Conservation (phyloP, 2,797 vertebrate species). For the Sebastes glaucus region DNA sequence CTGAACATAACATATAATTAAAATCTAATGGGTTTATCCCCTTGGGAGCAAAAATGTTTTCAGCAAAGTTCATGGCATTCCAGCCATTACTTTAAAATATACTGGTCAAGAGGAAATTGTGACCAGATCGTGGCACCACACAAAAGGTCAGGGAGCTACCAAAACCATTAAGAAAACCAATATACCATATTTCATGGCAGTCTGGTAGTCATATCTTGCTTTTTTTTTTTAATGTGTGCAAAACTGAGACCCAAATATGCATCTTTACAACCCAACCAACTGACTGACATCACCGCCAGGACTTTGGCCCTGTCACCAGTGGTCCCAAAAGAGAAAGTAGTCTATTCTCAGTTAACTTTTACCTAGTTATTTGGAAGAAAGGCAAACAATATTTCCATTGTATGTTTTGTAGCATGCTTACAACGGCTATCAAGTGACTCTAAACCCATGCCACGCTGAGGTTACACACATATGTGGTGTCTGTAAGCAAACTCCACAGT, state of each 20-base stretch:
- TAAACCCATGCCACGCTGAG: neutral
- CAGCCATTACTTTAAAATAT: neutral
- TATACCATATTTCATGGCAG: neutral
- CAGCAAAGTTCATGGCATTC: neutral
- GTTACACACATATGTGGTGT: neutral
- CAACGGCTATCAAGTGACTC: neutral
- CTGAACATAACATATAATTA: neutral
- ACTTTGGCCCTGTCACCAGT: neutral
- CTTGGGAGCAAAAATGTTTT: neutral
- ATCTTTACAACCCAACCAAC: neutral
- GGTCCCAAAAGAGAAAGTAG: neutral
- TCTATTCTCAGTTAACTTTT: neutral
- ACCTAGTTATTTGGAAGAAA: neutral
- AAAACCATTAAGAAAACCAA: neutral
- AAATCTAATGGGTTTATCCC: neutral
- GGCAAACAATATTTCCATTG: neutral
- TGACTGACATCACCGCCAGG: neutral
- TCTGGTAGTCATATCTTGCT: neutral
- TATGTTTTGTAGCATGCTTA: neutral
- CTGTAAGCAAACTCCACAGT: slow-evolving; percentile 10
- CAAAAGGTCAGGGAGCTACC: neutral
- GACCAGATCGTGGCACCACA: neutral
- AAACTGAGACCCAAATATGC: neutral
- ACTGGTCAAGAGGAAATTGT: neutral
- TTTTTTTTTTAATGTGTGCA: neutral